phyloP scores from a whole-genome alignment of 2,113 vertebrate genomes.

The Misgurnus mizolepis region DNA sequence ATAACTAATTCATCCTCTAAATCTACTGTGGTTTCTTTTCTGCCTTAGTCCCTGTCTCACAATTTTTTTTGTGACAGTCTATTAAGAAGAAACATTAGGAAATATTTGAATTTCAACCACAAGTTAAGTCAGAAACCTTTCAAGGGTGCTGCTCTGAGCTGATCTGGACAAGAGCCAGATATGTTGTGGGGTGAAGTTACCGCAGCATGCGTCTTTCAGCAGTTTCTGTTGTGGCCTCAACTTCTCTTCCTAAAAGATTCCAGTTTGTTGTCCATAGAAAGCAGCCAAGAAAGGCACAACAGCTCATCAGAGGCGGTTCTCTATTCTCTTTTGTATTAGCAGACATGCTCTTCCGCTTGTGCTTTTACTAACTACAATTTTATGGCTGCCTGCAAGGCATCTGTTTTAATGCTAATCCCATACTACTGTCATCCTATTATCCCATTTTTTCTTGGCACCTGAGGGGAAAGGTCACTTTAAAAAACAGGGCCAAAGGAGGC shows the following conservation, averaged over 20 bases:
- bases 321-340: constrained; percentile 5
- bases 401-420: not conserved
- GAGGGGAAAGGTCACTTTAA: constrained; percentile 45
- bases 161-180: constrained; percentile 50
- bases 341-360: constrained; percentile 1
- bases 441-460: constrained; percentile 44
- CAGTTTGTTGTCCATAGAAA: constrained; percentile 52
- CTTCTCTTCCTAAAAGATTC: constrained; percentile 54
- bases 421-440: constrained; percentile 38
- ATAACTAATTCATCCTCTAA: not conserved
- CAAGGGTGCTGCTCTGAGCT: constrained; percentile 38
- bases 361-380: constrained; percentile 27
- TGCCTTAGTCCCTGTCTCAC: not conserved
- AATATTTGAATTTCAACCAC: constrained; percentile 24
- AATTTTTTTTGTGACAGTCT: constrained; percentile 7
- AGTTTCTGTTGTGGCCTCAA: constrained; percentile 55
- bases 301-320: constrained; percentile 54
- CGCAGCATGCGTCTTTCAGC: constrained; percentile 60
- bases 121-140: constrained; percentile 29
- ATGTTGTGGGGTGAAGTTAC: constrained; percentile 60
- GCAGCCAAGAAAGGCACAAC: constrained; percentile 63
- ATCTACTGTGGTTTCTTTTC: not conserved
- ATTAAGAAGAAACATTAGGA: constrained; percentile 16
- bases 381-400: constrained; percentile 39
- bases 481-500: constrained; percentile 41